Evolutionary conservation across 2,797 vertebrate genomes (phyloP), one percentile per base, ranked within the genome.

Genomic region (Calcarius lapponicus): DNA sequence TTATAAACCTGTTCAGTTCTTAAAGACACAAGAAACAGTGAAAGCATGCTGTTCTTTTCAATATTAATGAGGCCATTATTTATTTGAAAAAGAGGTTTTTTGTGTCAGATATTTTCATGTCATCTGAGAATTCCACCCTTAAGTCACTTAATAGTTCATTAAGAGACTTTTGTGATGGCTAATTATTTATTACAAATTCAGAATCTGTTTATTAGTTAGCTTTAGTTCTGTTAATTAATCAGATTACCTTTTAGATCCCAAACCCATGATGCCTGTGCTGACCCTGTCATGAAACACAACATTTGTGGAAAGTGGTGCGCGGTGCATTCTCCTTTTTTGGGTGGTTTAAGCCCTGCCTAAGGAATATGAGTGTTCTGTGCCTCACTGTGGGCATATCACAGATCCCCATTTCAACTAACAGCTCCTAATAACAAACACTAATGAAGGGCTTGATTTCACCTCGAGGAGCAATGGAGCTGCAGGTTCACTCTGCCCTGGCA

Each of bases 151-250:
- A 88, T 84, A 80, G 89, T 53, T 90, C 72, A 91, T 93, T 96
- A 97, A 96, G 92, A 95, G 96, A 95, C 79, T 79, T 66, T 87
- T 91, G 71, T 91, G 88, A 93, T 79, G 88, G 94, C 93, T 94
- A 96, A 91, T 97, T 97, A 96, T 97, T 97, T 96, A 95, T 96
- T 97, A 97, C 79, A 96, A 93, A 96, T 93, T 87, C 97, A 96
- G 86, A 75, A 95, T 69, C 88, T 95, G 95, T 97, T 97, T 97
- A 95, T 90, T 83, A 91, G 95, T 85, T 95, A 76, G 50, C 75
- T 95, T 96, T 57, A 38, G 66, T 94, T 97, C 97, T 86, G 93
- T 96, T 97, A 97, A 98, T 97, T 97, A 97, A 91, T 66, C 95
- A 91, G 86, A 96, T 94, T 95, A 95, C 71, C 36, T 91, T 93